phyloP scores from a whole-genome alignment of 2,113 vertebrate species.

The Mohoua ochrocephala region DNA sequence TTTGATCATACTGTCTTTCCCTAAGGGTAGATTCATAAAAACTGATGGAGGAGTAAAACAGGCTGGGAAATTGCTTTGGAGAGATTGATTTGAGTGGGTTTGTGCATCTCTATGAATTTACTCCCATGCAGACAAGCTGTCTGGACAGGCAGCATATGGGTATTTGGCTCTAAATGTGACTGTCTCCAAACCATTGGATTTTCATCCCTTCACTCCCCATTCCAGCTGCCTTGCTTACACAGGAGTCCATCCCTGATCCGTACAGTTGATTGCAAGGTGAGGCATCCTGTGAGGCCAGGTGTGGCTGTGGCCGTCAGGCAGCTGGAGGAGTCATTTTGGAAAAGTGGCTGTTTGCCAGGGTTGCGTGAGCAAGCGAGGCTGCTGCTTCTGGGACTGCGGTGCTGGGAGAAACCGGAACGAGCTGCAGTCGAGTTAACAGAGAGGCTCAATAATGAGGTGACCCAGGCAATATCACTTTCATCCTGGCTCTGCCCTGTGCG shows the following conservation, averaged over 20 bases:
- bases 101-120: conserved; percentile 33
- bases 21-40: conserved; percentile 11
- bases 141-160: conserved; percentile 1
- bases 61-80: conserved; percentile 39
- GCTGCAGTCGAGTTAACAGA: conserved; percentile 1
- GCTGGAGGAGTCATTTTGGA: background rate
- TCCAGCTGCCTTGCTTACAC: background rate
- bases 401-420: background rate
- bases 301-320: background rate
- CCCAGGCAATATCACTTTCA: conserved; percentile 58
- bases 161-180: conserved; percentile 20
- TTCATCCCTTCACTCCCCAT: background rate
- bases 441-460: conserved; percentile 56
- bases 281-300: background rate
- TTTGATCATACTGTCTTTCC: conserved; percentile 32
- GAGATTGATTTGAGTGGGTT: conserved; percentile 36
- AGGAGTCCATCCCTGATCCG: background rate
- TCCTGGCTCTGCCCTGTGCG: conserved; percentile 39
- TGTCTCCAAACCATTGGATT: conserved; percentile 5
- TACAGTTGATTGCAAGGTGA: background rate
- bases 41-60: conserved; percentile 30
- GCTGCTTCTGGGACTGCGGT: conserved; percentile 5
- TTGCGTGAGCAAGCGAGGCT: background rate
- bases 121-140: conserved; percentile 24
- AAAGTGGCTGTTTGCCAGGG: background rate